These are phyloP conservation scores for Cichlasoma orientale DNA, from an alignment of 2,797 vertebrate species.

Conservation along the genomic window DNA sequence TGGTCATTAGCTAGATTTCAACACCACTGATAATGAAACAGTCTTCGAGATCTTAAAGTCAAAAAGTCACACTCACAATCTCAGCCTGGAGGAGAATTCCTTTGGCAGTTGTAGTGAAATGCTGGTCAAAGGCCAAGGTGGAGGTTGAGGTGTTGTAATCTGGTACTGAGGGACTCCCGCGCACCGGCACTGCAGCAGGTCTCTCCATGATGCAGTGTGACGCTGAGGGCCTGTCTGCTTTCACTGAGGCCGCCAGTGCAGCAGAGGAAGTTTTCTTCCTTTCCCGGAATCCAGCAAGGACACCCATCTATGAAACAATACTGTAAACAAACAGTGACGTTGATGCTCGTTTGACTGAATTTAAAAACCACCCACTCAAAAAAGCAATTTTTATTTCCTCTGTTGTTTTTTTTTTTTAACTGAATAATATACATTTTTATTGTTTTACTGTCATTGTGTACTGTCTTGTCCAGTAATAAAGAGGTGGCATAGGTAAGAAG, in stretches of 20 bases:
- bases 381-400: neutral
- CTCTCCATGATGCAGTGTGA: constrained; percentile 71
- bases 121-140: constrained; percentile 74
- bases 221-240: neutral
- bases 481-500: neutral
- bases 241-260: constrained; percentile 21
- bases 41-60: neutral
- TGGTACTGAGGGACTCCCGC: constrained; percentile 40
- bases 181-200: constrained; percentile 30
- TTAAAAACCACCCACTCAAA: neutral
- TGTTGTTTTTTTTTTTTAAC: neutral
- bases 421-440: neutral
- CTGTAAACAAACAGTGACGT: neutral
- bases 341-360: neutral
- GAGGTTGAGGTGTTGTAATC: constrained; percentile 63
- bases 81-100: constrained; percentile 73
- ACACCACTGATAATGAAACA: neutral
- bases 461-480: neutral
- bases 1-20: neutral
- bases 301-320: constrained; percentile 19
- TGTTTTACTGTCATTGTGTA: neutral
- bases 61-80: constrained; percentile 73
- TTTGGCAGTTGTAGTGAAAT: constrained; percentile 64
- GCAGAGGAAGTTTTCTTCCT: constrained; percentile 67
- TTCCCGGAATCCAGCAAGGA: constrained; percentile 57